phyloP scores from a whole-genome alignment of 2,888 invertebrate genomes.

The Calameuta pallipes region DNA sequence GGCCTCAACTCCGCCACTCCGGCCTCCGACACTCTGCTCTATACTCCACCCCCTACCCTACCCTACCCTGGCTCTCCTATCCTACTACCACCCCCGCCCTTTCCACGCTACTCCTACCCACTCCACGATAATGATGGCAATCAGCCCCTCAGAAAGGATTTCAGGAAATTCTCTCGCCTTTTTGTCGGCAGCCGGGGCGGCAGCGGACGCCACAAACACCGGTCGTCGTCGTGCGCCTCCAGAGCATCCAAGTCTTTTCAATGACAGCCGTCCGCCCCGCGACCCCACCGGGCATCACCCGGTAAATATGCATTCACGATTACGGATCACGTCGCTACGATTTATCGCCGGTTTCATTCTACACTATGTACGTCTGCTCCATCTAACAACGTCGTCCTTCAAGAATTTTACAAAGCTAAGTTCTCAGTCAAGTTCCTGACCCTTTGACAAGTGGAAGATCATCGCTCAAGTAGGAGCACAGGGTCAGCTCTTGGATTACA shows the following conservation, averaged over 20 bases:
- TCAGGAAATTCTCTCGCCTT: slow-evolving; percentile 67
- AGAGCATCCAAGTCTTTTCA: slow-evolving; percentile 27
- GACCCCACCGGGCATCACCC: slow-evolving; percentile 4
- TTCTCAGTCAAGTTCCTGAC: background rate
- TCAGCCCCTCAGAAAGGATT: slow-evolving; percentile 66
- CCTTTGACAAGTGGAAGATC: background rate
- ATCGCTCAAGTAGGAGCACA: background rate
- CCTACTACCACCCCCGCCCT: slow-evolving; percentile 50
- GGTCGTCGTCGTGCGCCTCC: slow-evolving; percentile 46
- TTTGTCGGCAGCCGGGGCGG: slow-evolving; percentile 62
- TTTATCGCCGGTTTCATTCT: background rate
- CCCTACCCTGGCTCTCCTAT: slow-evolving; percentile 29
- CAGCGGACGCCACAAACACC: slow-evolving; percentile 65
- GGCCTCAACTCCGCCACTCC: slow-evolving; percentile 33
- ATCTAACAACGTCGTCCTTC: background rate
- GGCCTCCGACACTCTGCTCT: slow-evolving; percentile 12
- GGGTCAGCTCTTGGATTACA: background rate
- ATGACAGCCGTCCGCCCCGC: slow-evolving; percentile 20
- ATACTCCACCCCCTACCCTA: slow-evolving; percentile 29
- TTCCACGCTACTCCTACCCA: slow-evolving; percentile 47
- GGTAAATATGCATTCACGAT: slow-evolving; percentile 6
- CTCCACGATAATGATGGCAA: slow-evolving; percentile 67
- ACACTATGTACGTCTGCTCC: background rate
- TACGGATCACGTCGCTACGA: background rate
- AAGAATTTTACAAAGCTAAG: background rate